These are phyloP conservation scores for Mormyrus hasselquistii DNA, from an alignment of 2,797 vertebrate species.

Conservation along the genomic window DNA sequence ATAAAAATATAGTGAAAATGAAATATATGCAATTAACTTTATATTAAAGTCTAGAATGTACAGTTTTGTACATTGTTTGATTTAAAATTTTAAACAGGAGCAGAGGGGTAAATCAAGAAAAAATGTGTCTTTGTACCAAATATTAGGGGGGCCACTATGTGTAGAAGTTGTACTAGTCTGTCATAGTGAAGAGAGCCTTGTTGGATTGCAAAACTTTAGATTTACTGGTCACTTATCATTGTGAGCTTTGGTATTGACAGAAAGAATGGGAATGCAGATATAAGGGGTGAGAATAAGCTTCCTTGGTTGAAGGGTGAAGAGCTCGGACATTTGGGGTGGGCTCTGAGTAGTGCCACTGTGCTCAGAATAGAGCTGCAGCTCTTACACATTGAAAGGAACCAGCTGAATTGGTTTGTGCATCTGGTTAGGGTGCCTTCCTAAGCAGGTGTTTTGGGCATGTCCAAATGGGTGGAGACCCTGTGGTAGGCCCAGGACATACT, in stretches of 20 bases:
- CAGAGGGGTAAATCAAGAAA: not conserved
- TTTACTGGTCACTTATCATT: not conserved
- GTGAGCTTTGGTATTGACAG: not conserved
- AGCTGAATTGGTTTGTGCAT: not conserved
- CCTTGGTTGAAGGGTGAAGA: not conserved
- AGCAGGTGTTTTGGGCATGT: not conserved
- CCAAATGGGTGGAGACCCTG: not conserved
- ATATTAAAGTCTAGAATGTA: not conserved
- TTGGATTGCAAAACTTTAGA: not conserved
- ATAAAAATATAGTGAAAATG: not conserved
- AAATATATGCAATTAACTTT: not conserved
- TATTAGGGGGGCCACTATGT: not conserved
- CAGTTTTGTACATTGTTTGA: not conserved
- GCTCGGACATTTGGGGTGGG: not conserved
- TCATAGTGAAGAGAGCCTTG: not conserved
- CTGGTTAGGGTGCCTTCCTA: not conserved
- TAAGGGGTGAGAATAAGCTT: not conserved
- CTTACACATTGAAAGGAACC: not conserved
- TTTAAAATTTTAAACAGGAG: not conserved
- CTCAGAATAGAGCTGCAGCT: not conserved
- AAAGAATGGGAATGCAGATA: not conserved
- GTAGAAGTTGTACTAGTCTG: not conserved
- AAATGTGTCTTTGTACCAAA: not conserved
- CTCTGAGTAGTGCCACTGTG: not conserved
- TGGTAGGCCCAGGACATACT: not conserved